These are phyloP conservation scores for Achroia grisella DNA, from an alignment of 1,140 invertebrate species.

Conservation along the genomic window DNA sequence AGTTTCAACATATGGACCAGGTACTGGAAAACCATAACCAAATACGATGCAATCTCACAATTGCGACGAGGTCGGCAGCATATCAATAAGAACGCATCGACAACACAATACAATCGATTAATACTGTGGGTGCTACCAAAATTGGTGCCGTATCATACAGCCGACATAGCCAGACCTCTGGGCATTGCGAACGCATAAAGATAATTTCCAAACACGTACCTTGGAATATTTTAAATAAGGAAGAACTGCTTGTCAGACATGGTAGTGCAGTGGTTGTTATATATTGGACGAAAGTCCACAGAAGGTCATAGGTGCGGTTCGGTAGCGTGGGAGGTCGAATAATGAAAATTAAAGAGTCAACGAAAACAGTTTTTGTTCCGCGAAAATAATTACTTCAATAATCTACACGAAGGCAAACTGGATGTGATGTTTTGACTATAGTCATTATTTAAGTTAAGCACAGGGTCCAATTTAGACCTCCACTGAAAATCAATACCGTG, in stretches of 20 bases:
- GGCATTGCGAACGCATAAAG: neutral
- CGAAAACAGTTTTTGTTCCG: conserved; percentile 3
- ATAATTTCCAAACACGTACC: too few species aligned
- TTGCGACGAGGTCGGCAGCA: conserved; percentile 38
- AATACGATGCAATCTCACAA: conserved; percentile 31
- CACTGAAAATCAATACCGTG: too few species aligned
- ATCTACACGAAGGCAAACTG: neutral
- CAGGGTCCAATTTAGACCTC: too few species aligned
- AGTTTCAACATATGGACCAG: neutral
- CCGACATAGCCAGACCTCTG: conserved; percentile 16
- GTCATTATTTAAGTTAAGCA: neutral
- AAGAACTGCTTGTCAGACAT: too few species aligned
- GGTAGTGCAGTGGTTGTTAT: too few species aligned
- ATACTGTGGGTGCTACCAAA: conserved; percentile 45
- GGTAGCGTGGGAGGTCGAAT: conserved; percentile 12
- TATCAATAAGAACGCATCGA: conserved; percentile 20
- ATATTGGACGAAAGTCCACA: neutral
- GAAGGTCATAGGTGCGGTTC: conserved; percentile 13
- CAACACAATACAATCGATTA: conserved; percentile 43
- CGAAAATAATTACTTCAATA: neutral
- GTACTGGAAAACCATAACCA: conserved; percentile 33
- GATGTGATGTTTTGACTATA: neutral
- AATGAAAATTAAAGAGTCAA: conserved; percentile 9
- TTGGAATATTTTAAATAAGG: too few species aligned
- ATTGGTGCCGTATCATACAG: conserved; percentile 30